Conservation (phyloP, 2,797 vertebrate species). For the Notolepis coatsorum region DNA sequence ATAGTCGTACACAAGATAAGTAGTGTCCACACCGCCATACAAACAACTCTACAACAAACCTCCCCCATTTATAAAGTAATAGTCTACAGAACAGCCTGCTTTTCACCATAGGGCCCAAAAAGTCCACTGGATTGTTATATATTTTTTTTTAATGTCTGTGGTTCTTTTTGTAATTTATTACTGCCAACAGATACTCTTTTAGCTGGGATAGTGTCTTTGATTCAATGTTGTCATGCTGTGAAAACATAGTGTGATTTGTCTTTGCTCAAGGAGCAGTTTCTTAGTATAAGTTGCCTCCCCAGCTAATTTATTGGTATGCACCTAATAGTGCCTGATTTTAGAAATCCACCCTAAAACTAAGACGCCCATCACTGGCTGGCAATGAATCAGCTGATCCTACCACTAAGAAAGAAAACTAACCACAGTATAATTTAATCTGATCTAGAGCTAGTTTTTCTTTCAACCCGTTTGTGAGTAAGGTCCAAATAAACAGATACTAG, state of each 20-base stretch:
- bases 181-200: no score
- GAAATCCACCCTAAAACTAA: no score
- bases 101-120: constrained; percentile 3
- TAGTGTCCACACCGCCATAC: constrained; percentile 54
- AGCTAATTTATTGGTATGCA: no score
- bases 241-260: no score
- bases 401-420: constrained; percentile 12
- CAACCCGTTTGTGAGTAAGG: constrained; percentile 1
- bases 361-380: neutral
- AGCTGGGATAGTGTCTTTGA: no score
- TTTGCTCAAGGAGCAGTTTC: no score
- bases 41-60: constrained; percentile 52
- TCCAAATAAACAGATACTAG: constrained; percentile 13
- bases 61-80: constrained; percentile 31
- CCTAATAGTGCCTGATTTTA: no score
- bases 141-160: constrained; percentile 1
- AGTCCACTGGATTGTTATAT: no score
- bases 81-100: neutral
- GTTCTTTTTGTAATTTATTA: no score
- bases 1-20: constrained; percentile 66
- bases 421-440: neutral
- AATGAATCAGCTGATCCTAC: constrained; percentile 18
- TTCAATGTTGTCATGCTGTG: no score
- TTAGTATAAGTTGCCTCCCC: no score
- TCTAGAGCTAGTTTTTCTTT: neutral